Evolutionary conservation across 37 sponge, comb jelly and placozoan species (phyloP), one percentile per base, ranked within the genome.

Genomic region (Chondrosia reniformis): DNA sequence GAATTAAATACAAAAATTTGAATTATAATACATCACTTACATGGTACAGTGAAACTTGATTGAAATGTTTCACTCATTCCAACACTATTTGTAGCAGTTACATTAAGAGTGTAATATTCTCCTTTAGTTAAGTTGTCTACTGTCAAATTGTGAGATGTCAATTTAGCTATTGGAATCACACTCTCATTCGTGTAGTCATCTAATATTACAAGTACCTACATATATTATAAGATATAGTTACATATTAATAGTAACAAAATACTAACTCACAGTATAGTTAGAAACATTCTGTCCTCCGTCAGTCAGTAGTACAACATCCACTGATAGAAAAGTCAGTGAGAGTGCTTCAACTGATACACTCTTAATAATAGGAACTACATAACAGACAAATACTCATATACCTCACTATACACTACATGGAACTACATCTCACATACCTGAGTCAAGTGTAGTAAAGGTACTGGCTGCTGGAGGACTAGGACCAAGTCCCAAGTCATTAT

Each of bases 221-320:
- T n/a, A n/a, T n/a, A n/a, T n/a, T n/a, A n/a, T n/a, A n/a, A n/a
- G n/a, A n/a, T n/a, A n/a, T n/a, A n/a, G n/a, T n/a, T n/a, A n/a
- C n/a, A n/a, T n/a, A n/a, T n/a, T n/a, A n/a, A n/a, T n/a, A n/a
- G n/a, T n/a, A n/a, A n/a, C n/a, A n/a, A n/a, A n/a, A n/a, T n/a
- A 56, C 72, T 44, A 21, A 34, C 72, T 69, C 72, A 69, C 72
- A 24, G 32, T 34, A 37, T 69, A 69, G 24, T 69, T 24, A 24
- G n/a, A 22, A 36, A 69, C 72, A 34, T 44, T 69, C 72, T 69
- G 72, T 69, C 72, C 72, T 39, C 72, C 72, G 22, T 69, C 41
- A 37, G 72, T 69, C 43, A 69, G 36, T 39, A 69, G 36, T 43
- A 44, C 24, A 44, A 69, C 42, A 44, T 40, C 42, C 72, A 69